A percentile compares a stretch with the other conserved stretches of the same genome.
phyloP scores from a whole-genome alignment of 2,797 vertebrate species.

The Falco columbarius region DNA sequence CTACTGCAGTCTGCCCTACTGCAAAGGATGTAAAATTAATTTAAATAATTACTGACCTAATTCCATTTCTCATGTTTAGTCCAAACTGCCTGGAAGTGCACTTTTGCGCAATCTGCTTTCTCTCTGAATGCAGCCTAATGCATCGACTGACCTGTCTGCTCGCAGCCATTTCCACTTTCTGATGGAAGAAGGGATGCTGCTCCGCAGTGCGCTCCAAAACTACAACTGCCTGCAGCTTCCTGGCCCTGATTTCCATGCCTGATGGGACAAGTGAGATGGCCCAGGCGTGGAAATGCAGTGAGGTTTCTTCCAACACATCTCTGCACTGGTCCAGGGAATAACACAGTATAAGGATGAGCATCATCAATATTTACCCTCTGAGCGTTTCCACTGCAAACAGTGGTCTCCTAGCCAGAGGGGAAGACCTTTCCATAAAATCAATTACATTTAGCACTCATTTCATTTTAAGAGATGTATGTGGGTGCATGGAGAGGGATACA shows the following conservation, averaged over 20 bases:
- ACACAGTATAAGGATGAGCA: rapidly evolving
- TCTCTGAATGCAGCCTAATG: background rate
- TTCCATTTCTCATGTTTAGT: slow-evolving; percentile 27
- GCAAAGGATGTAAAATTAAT: slow-evolving; percentile 58
- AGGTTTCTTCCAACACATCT: background rate
- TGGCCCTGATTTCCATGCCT: background rate
- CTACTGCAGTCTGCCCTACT: slow-evolving; percentile 27
- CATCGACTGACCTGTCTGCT: background rate
- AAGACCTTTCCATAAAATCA: background rate
- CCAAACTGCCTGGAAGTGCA: slow-evolving; percentile 42
- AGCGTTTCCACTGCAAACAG: background rate
- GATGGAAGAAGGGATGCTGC: background rate
- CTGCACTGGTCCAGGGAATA: background rate
- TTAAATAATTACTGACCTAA: slow-evolving; percentile 60
- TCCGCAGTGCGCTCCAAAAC: background rate
- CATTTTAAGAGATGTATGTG: background rate
- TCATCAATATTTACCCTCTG: background rate
- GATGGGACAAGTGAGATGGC: background rate
- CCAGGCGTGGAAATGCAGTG: background rate
- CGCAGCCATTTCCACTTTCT: background rate
- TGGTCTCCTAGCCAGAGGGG: rapidly evolving
- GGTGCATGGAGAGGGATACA: background rate
- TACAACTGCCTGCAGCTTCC: background rate
- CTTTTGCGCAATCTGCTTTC: slow-evolving; percentile 23
- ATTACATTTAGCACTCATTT: rapidly evolving